Evolutionary conservation across 1,140 invertebrate genomes (phyloP).

Genomic region (Probaryconus sp.): DNA sequence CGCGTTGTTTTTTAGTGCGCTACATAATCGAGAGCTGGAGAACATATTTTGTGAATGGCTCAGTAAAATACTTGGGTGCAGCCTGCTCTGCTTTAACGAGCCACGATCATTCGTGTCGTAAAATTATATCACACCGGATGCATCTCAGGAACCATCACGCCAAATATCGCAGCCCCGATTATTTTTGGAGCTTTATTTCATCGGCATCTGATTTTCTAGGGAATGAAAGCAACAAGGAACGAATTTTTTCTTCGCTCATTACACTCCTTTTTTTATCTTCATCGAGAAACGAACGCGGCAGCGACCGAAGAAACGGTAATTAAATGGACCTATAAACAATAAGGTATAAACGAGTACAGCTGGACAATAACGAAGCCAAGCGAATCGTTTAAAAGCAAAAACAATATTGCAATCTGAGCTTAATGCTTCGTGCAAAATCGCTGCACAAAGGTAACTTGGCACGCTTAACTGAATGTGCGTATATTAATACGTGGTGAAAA

Average conservation of each 20-base stretch:
- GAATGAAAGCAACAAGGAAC: conserved; percentile 25
- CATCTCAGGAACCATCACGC: conserved; percentile 6
- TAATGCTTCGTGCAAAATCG: conserved; percentile 66
- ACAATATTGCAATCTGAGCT: conserved; percentile 71
- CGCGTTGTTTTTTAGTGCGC: conserved; percentile 3
- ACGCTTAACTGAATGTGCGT: conserved; percentile 32
- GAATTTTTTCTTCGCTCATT: conserved; percentile 16
- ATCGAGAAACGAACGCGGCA: conserved; percentile 8
- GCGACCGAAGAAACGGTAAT: conserved; percentile 44
- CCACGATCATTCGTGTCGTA: conserved; percentile 14
- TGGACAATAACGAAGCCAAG: conserved; percentile 64
- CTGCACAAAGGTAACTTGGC: conserved; percentile 53
- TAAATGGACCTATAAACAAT: conserved; percentile 63
- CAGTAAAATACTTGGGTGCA: conserved; percentile 20
- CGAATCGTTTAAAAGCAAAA: conserved; percentile 64
- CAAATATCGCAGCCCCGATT: conserved; percentile 25
- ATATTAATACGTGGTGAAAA: conserved; percentile 44
- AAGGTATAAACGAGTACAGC: conserved; percentile 54
- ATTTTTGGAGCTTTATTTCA: conserved; percentile 15
- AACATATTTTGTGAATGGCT: conserved; percentile 11
- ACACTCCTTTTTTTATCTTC: conserved; percentile 1
- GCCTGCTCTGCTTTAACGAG: conserved; percentile 12
- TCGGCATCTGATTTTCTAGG: conserved; percentile 28
- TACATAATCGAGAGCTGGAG: conserved; percentile 5
- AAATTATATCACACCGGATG: conserved; percentile 7